These are phyloP conservation scores for Lophochroa leadbeateri DNA, from an alignment of 2,113 vertebrate species.

Conservation along the genomic window DNA sequence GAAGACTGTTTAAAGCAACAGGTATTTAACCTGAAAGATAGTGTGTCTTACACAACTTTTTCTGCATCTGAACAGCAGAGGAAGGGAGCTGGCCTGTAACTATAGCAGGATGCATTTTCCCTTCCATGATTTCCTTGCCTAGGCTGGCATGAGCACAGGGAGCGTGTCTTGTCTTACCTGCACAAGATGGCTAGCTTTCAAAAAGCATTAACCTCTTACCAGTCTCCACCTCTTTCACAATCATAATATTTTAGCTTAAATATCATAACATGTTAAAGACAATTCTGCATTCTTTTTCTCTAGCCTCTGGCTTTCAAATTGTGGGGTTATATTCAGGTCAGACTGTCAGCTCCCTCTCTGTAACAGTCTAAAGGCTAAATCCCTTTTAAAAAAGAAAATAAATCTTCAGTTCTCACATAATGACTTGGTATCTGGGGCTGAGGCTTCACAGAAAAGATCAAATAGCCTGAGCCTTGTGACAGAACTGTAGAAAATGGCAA, in stretches of 20 bases:
- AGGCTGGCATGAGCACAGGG: neutral
- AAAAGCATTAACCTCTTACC: neutral
- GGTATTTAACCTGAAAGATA: neutral
- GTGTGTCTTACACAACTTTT: neutral
- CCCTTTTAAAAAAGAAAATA: slow-evolving; percentile 50
- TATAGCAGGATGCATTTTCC: neutral
- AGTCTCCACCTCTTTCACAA: neutral
- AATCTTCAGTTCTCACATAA: slow-evolving; percentile 54
- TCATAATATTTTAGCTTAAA: slow-evolving; percentile 37
- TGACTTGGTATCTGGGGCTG: slow-evolving; percentile 40
- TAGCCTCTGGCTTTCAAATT: slow-evolving; percentile 11
- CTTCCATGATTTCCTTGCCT: neutral
- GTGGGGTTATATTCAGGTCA: slow-evolving; percentile 49
- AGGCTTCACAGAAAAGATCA: slow-evolving; percentile 44
- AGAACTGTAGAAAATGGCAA: slow-evolving; percentile 17
- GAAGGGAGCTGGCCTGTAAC: neutral
- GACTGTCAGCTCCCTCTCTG: slow-evolving; percentile 28
- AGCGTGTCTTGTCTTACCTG: neutral
- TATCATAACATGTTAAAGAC: slow-evolving; percentile 24
- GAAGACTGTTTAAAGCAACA: neutral
- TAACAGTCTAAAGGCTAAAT: slow-evolving; percentile 41
- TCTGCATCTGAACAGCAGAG: neutral
- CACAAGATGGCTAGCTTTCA: neutral
- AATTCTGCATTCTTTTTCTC: slow-evolving; percentile 21
- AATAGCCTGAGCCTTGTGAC: slow-evolving; percentile 8